Evolutionary conservation across 2,888 invertebrate species (phyloP).

Genomic region (Eupithecia exiguata): DNA sequence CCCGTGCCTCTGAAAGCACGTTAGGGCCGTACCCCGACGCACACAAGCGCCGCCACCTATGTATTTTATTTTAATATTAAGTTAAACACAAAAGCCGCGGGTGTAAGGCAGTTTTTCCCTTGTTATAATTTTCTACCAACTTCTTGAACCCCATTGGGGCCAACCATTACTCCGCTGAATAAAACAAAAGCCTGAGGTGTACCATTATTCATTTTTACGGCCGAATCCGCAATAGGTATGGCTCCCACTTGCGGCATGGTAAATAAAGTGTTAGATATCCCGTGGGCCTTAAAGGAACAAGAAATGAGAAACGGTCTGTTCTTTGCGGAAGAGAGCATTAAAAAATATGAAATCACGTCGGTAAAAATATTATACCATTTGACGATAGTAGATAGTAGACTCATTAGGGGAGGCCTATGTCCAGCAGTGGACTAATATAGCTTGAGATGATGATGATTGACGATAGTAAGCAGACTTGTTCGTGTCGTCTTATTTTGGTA

Average conservation of each 20-base stretch:
- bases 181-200: conserved; percentile 39
- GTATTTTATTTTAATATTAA: no score
- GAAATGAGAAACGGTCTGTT: conserved; percentile 19
- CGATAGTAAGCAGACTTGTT: no score
- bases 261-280: conserved; percentile 43
- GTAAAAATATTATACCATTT: no score
- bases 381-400: no score
- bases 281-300: conserved; percentile 36
- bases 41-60: no score
- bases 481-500: no score
- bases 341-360: background rate
- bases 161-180: conserved; percentile 38
- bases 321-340: conserved; percentile 14
- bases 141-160: background rate
- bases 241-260: conserved; percentile 38
- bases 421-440: no score
- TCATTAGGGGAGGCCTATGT: no score
- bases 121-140: background rate
- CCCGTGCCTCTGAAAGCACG: no score
- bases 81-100: background rate
- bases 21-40: no score
- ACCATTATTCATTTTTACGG: conserved; percentile 50
- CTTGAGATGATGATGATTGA: no score
- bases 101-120: background rate
- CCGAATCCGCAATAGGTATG: conserved; percentile 25